Evolutionary conservation across 2,113 vertebrate species (phyloP).

Genomic region (Eleginops maclovinus): DNA sequence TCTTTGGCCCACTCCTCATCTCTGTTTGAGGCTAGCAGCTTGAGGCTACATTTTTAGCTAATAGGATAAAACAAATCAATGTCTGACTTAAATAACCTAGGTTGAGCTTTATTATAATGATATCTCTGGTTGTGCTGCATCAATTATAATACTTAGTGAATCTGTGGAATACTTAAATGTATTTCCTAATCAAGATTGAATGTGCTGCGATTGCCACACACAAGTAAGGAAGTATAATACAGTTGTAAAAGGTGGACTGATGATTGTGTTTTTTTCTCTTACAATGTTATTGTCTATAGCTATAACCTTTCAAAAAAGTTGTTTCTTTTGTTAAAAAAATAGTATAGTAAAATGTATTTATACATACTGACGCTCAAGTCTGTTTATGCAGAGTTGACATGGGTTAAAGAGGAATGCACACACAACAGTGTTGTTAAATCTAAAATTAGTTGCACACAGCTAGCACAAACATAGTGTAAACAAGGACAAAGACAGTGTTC

Average conservation of each 20-base stretch:
- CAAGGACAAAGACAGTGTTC: constrained; percentile 61
- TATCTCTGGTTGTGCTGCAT: no score
- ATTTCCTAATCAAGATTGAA: neutral
- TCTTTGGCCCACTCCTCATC: no score
- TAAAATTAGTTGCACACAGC: constrained; percentile 23
- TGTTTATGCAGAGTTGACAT: constrained; percentile 18
- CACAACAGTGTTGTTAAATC: constrained; percentile 16
- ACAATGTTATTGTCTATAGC: neutral
- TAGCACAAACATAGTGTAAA: constrained; percentile 46
- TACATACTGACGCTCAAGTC: neutral
- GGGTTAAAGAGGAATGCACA: constrained; percentile 29
- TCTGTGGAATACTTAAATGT: neutral
- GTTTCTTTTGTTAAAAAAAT: no score
- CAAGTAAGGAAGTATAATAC: neutral
- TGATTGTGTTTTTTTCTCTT: neutral
- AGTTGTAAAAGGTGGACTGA: neutral
- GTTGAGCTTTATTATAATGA: neutral
- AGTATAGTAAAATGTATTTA: neutral
- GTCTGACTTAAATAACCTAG: no score
- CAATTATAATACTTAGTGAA: no score
- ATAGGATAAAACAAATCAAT: no score
- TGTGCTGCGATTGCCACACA: neutral
- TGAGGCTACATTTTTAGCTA: no score
- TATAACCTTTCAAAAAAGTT: no score
- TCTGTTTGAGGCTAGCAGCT: no score